Conservation (phyloP, 1,140 invertebrate genomes). For the Hylyphantes graminicola region DNA sequence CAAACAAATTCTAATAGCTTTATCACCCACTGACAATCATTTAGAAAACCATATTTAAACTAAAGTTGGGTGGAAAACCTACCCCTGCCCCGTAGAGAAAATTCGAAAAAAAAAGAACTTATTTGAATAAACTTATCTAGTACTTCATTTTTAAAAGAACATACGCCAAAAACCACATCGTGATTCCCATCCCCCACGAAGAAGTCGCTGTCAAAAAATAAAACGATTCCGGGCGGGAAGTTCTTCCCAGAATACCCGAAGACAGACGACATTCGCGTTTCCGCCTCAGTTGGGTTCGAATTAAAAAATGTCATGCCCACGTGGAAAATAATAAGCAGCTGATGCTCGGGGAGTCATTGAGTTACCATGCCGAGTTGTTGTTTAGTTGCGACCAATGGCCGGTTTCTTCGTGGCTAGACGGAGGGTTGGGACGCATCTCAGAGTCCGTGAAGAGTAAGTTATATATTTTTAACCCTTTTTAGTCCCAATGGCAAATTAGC, state of each 20-base stretch:
- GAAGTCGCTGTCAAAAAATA: background rate
- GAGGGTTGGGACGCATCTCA: conserved; percentile 27
- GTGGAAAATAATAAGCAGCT: conserved; percentile 16
- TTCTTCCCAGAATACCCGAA: conserved; percentile 36
- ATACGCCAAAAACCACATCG: too few relatives aligned
- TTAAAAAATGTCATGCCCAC: conserved; percentile 32
- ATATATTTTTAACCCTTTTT: too few relatives aligned
- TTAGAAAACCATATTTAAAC: too few relatives aligned
- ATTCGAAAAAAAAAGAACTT: too few relatives aligned
- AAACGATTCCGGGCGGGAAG: conserved; percentile 25
- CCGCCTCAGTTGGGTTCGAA: conserved; percentile 7
- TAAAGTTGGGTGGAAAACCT: too few relatives aligned
- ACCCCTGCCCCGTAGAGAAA: too few relatives aligned
- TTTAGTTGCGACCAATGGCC: conserved; percentile 30
- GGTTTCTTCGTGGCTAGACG: conserved; percentile 33
- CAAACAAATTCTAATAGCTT: too few relatives aligned
- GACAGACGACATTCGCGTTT: conserved; percentile 24
- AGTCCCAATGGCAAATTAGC: too few relatives aligned
- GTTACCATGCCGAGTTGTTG: conserved; percentile 30
- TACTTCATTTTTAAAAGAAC: too few relatives aligned
- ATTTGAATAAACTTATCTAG: too few relatives aligned
- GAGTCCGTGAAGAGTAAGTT: conserved; percentile 31
- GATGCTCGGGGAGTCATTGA: conserved; percentile 1
- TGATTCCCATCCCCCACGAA: background rate
- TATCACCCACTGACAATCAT: too few relatives aligned